Base-by-base conservation (phyloP, 2,113 vertebrate genomes). In the Coptodon bakossiorum region DNA sequence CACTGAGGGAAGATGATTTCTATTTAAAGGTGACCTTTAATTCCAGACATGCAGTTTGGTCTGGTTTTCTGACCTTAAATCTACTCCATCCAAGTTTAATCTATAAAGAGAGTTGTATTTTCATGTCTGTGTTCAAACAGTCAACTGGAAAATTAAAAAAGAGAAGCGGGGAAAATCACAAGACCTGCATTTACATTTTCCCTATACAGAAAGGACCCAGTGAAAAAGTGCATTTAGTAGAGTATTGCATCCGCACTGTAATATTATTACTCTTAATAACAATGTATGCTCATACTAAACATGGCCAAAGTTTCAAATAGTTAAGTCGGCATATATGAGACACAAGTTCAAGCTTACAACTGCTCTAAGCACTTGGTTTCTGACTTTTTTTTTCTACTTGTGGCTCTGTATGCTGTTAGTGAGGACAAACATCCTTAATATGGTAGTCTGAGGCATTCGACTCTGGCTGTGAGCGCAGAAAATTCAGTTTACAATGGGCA, bases 81-180 rank as follows among this genome's bases (percentile, higher is more conserved):
- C 57, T 22, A 83, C 63, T 73, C 5, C 31, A 31, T 91, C 76
- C 78, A 85, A 29, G 68, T 89, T 63, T 82, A 73, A 87, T 86
- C 91, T 83, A 85, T 90, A 88, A 91, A 92, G 81, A 80, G 54
- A 80, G 66, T 38, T 84, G 34, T 91, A 85, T 93, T 89, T 88
- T 73, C 66, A 88, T 73, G 82, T 71, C 63, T 82, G 76, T 63
- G 43, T 88, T 81, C 90, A 84, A 83, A 90, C 54, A 85, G 86
- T 87, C 68, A 78, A 52, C 43, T 78, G 57, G 68, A 57, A 36
- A 14, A 61, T 59, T 6, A 43, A 22, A 54, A 73, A 86, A 38
- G 66, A 52, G 36, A 80, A 85, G 34, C 81, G 24, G 90, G 81
- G 83, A 40, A 73, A 85, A 90, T 34, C 48, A 56, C 24, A 48